Base-by-base conservation (phyloP, 2,888 invertebrate species). In the Myathropa florea region DNA sequence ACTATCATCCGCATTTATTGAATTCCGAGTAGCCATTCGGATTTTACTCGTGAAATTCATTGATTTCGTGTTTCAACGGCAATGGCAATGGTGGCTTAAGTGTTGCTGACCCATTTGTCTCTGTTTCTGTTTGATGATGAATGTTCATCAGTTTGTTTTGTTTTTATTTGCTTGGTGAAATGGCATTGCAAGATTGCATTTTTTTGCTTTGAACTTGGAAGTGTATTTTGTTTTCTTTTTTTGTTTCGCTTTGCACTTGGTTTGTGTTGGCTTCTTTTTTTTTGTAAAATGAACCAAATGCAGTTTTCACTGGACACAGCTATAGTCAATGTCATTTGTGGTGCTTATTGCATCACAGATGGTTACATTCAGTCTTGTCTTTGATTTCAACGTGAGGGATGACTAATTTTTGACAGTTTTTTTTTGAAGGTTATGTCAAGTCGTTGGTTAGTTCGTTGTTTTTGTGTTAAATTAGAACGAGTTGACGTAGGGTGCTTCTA, bases 111-210 rank as follows among this genome's bases (percentile, higher is more conserved):
- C 84, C 60, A 84, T 71, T 76, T 76, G 46, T 18, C 59, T 68
- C 23, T 28, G 57, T 60, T 63, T 26, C 12, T 33, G 46, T 18
- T 46, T 18, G 46, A 18, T 18, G 46, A 46, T 46, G 46, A n/a
- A 18, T 18, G 18, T 46, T 46, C 18, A 1, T 57, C 55, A 46
- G 12, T 14, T 9, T 30, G 30, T 30, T 4, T 30, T 30, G 30
- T 7, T 30, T 33, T 10, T 12, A 33, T 33, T 33, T 12, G 12
- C 33, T 33, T 33, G 33, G 33, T 12, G 33, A 0, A 33, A 12
- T 80, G 72, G 33, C 83, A 80, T 79, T 84, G 83, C 83, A 79
- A 65, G 70, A 61, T 70, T 83, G 83, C 83, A 83, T 26, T 75
- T 57, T 23, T 83, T 64, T 23, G 23, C 33, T 84, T 76, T 84